Base-by-base conservation (phyloP, 2,797 vertebrate genomes). In the Ceyx erithaca region DNA sequence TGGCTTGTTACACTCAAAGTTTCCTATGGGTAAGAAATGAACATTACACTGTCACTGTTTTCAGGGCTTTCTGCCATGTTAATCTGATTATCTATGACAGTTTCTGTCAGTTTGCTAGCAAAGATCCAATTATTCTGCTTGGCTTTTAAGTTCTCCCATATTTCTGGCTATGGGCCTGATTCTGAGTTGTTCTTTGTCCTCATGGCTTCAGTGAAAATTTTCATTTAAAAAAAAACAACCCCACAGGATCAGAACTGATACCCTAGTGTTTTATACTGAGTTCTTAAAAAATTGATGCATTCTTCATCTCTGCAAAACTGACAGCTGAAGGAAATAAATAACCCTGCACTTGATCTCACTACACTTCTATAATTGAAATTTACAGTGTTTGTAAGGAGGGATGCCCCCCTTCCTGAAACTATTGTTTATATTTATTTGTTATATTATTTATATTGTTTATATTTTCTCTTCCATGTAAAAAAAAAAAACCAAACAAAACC, bases 91-190 rank as follows among this genome's bases (percentile, higher is more conserved):
- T 95, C 92, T 89, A 76, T 82, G 93, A 76, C 89, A 95, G 70
- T 85, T 91, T 85, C 90, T 94, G 92, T 89, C 91, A 87, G 75
- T 91, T 94, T 90, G 93, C 94, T 95, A 96, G 90, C 7, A 18
- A 67, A 95, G 79, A 96, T 94, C 95, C 96, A 95, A 94, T 93
- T 94, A 92, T 92, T 92, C 87, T 90, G 87, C 92, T 93, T 94
- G 92, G 75, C 87, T 96, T 97, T 92, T 84, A 95, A 93, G 91
- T 95, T 94, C 69, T 85, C 54, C n/a, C 68, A 51, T 75, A 43
- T 84, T 91, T 89, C 94, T 96, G 88, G 86, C 79, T 87, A 62
- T 31, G 58, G 80, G 40, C 51, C 79, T 72, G 76, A 93, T 82
- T 66, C 76, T 2, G 81, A 59, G 46, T n/a, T 80, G 37, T 66